These are phyloP conservation scores for Eudemis profundana DNA, from an alignment of 2,888 invertebrate genomes.

Conservation along the genomic window DNA sequence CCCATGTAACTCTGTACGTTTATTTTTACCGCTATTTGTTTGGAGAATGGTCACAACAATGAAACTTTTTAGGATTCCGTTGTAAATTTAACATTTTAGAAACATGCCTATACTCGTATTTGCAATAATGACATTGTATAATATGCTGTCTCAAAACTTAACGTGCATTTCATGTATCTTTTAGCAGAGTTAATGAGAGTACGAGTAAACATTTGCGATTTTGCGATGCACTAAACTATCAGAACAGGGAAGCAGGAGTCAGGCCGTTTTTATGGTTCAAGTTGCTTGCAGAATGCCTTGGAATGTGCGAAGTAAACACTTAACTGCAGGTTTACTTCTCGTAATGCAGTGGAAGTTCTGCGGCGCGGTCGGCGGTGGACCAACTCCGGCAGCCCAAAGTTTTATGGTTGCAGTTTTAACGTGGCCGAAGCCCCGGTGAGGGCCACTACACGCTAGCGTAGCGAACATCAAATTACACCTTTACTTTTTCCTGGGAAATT, in stretches of 20 bases:
- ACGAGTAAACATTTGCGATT: conserved; percentile 57
- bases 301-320: conserved; percentile 82
- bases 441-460: conserved; percentile 48
- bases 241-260: conserved; percentile 57
- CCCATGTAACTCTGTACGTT: conserved; percentile 39
- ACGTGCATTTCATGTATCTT: background rate
- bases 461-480: conserved; percentile 55
- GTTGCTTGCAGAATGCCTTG: conserved; percentile 70
- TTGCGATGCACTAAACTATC: conserved; percentile 51
- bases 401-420: conserved; percentile 76
- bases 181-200: conserved; percentile 47
- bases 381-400: conserved; percentile 65
- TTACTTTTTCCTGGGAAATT: conserved; percentile 51
- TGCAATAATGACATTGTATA: background rate
- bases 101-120: background rate
- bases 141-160: background rate
- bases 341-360: conserved; percentile 78
- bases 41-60: conserved; percentile 30
- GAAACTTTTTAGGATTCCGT: conserved; percentile 22
- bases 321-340: conserved; percentile 80
- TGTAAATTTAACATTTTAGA: too few relatives aligned
- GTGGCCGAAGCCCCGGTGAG: conserved; percentile 63
- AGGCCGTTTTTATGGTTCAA: conserved; percentile 71
- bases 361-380: conserved; percentile 67
- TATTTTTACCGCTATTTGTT: conserved; percentile 35